phyloP scores from a whole-genome alignment of 2,113 vertebrate genomes.

The Poicephalus gulielmi region DNA sequence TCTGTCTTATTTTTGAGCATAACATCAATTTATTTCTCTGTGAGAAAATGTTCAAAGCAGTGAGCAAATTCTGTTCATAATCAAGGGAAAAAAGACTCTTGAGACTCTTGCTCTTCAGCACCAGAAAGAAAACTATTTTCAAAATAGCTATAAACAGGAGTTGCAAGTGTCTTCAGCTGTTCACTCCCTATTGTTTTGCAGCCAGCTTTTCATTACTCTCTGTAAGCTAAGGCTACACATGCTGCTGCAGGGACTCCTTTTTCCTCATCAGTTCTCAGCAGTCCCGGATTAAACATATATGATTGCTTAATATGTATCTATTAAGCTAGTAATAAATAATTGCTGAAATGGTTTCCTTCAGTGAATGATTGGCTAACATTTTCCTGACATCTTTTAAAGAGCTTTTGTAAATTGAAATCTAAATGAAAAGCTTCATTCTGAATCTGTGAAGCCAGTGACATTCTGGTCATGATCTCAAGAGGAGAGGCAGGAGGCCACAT shows the following conservation, averaged over 20 bases:
- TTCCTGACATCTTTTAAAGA: constrained; percentile 11
- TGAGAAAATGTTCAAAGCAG: neutral
- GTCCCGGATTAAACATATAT: constrained; percentile 9
- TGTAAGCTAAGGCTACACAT: neutral
- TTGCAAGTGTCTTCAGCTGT: constrained; percentile 37
- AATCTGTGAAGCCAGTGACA: neutral
- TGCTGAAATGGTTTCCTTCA: neutral
- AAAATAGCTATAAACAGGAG: constrained; percentile 40
- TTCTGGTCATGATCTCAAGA: neutral
- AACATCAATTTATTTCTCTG: neutral
- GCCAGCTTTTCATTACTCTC: neutral
- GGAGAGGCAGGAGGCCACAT: neutral
- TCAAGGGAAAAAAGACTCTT: constrained; percentile 19
- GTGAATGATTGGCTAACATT: neutral
- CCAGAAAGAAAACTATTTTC: constrained; percentile 46
- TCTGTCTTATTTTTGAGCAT: neutral
- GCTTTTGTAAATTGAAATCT: neutral
- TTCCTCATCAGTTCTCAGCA: constrained; percentile 23
- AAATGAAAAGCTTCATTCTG: neutral
- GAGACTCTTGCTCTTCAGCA: constrained; percentile 9
- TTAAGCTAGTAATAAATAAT: neutral
- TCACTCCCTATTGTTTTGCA: constrained; percentile 16
- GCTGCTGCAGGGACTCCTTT: constrained; percentile 1
- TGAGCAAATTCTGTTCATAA: constrained; percentile 1
- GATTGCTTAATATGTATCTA: neutral